These are phyloP conservation scores for Coturnix japonica DNA, from an alignment of 2,113 vertebrate species.

Conservation along the genomic window DNA sequence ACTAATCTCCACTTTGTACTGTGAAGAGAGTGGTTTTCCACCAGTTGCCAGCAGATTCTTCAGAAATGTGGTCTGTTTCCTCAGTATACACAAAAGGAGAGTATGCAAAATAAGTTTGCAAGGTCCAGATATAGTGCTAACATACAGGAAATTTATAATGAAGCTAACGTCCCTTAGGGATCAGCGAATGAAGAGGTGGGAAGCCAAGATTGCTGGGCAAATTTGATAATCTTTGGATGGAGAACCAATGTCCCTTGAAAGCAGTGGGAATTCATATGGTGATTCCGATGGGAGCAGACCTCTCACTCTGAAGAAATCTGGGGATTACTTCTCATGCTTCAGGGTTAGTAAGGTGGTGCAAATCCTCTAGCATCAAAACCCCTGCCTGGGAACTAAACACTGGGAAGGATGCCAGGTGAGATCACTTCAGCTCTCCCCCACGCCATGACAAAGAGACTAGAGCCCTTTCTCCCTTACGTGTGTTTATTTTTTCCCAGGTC, in stretches of 20 bases:
- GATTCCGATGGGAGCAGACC: not conserved
- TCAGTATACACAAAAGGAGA: not conserved
- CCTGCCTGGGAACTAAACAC: not conserved
- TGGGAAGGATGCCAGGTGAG: not conserved
- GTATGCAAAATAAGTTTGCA: not conserved
- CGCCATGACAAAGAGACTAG: not conserved
- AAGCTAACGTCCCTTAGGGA: accelerated
- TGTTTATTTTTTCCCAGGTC: not conserved
- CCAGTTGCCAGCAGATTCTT: not conserved
- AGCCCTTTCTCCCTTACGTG: not conserved
- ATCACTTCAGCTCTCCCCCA: not conserved
- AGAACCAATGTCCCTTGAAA: not conserved
- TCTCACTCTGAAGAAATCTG: not conserved
- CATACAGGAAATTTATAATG: not conserved
- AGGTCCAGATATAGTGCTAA: not conserved
- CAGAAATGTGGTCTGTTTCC: not conserved
- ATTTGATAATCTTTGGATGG: not conserved
- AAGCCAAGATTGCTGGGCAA: not conserved
- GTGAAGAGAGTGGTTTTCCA: not conserved
- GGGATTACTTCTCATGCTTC: not conserved
- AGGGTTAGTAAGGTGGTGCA: not conserved
- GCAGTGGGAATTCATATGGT: not conserved
- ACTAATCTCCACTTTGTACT: not conserved
- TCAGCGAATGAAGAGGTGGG: not conserved
- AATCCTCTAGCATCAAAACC: not conserved